Conservation (phyloP, 30 jellyfish, hydroid and myxozoan species). For the Pseudorhiza aurosa region DNA sequence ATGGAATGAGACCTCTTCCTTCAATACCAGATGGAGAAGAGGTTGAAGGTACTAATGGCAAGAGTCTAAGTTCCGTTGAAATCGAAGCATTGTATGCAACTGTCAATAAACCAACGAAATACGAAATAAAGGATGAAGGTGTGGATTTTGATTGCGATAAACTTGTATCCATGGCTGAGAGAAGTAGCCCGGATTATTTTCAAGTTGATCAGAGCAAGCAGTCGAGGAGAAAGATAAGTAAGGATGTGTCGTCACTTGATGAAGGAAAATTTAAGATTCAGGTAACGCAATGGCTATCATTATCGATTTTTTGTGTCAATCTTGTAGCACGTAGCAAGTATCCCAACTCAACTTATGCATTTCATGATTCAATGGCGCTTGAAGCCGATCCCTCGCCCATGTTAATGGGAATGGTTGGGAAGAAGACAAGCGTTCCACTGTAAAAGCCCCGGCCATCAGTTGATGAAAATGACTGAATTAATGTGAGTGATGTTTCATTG, state of each 20-base stretch:
- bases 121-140: not conserved
- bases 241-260: slow-evolving; percentile 37
- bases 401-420: no score
- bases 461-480: no score
- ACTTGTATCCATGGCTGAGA: not conserved
- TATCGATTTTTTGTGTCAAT: no score
- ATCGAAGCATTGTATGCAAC: slow-evolving; percentile 78
- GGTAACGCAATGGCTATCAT: slow-evolving; percentile 9
- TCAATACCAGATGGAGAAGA: slow-evolving; percentile 66
- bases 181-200: not conserved
- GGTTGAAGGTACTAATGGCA: slow-evolving; percentile 1
- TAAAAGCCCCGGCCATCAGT: no score
- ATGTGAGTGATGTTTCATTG: no score
- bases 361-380: no score
- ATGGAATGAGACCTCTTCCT: slow-evolving; percentile 65
- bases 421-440: no score
- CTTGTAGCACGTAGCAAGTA: no score
- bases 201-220: slow-evolving; percentile 15
- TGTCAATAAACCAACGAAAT: slow-evolving; percentile 56
- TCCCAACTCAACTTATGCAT: no score
- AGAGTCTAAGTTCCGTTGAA: slow-evolving; percentile 21
- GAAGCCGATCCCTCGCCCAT: no score
- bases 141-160: not conserved
- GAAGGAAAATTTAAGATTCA: slow-evolving; percentile 68
- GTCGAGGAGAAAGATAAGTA: slow-evolving; percentile 1